phyloP scores from a whole-genome alignment of 2,888 invertebrate species.

The Ceramica pisi region DNA sequence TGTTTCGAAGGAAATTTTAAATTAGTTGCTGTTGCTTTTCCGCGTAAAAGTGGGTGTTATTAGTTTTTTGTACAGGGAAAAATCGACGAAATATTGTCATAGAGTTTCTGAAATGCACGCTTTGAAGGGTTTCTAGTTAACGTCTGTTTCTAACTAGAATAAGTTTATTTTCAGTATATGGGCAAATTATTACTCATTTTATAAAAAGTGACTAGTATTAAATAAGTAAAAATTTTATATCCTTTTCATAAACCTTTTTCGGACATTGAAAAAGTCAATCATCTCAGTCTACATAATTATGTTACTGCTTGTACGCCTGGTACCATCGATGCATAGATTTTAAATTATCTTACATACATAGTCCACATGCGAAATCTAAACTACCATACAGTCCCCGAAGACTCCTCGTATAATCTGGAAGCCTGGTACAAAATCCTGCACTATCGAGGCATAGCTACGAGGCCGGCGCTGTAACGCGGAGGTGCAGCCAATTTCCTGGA shows the following conservation, averaged over 20 bases:
- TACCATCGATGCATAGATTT: not conserved
- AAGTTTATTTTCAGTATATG: not conserved
- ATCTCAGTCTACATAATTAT: not conserved
- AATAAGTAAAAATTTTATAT: no score
- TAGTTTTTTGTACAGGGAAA: not conserved
- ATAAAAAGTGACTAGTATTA: no score
- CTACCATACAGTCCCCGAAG: slow-evolving; percentile 23
- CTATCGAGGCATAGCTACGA: slow-evolving; percentile 57
- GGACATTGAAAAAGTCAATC: not conserved
- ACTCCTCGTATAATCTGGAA: slow-evolving; percentile 21
- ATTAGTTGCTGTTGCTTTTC: slow-evolving; percentile 8
- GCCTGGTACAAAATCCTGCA: slow-evolving; percentile 23
- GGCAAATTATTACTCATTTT: not conserved
- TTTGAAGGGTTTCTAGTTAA: not conserved
- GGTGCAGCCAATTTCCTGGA: slow-evolving; percentile 74
- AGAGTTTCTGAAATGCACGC: not conserved
- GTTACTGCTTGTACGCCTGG: no score
- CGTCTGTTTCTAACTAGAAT: not conserved
- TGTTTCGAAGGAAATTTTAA: slow-evolving; percentile 31
- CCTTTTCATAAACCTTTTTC: not conserved
- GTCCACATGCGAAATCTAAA: not conserved
- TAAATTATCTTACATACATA: not conserved
- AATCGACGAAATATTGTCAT: not conserved
- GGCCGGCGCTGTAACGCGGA: slow-evolving; percentile 33
- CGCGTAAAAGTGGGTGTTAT: not conserved